Base-by-base conservation (phyloP, 2,113 vertebrate genomes). In the Trogon melanurus region DNA sequence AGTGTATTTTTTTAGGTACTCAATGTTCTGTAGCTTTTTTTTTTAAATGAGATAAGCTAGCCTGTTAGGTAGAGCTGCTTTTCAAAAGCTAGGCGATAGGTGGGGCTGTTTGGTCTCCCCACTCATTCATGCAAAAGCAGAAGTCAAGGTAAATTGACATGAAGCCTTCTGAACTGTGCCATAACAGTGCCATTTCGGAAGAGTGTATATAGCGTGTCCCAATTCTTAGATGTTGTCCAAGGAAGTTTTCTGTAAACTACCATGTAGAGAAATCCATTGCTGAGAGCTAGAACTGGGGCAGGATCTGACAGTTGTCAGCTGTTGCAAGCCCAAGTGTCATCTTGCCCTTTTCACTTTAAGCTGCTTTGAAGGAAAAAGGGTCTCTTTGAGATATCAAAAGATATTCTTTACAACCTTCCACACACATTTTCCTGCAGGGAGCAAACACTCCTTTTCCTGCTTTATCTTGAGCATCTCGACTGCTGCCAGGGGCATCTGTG, bases 141-240 rank as follows among this genome's bases (percentile, higher is more conserved):
- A 41, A 67, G 62, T 57, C 45, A 45, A 56, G 76, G 25, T n/a
- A 45, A 34, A 58, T 36, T 47, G 72, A 34, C 51, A 16, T 30
- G 38, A 73, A 78, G 34, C 61, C 20, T 45, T 48, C 75, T 60
- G 27, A 74, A 41, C 50, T 91, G 53, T 29, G 83, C 44, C 2
- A 3, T 44, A 1, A 44, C 22, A 11, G 44, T 56, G 48, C 6
- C 19, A 5, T 23, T 62, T 51, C 75, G 78, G 71, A 62, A 3
- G 2, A 15, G 30, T 54, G 2, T 5, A 0, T 54, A 2, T 5
- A 0, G 16, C 6, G 81, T 45, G 32, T 22, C n/a, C 34, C 8
- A 41, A 5, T 53, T 53, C n/a, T 76, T 67, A 3, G 23, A 2
- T 30, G 25, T 9, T 32, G 51, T 29, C 25, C 58, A 47, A 30